Evolutionary conservation across 2,113 vertebrate genomes (phyloP), one percentile per base, ranked within the genome.

Genomic region (Todiramphus chloris): DNA sequence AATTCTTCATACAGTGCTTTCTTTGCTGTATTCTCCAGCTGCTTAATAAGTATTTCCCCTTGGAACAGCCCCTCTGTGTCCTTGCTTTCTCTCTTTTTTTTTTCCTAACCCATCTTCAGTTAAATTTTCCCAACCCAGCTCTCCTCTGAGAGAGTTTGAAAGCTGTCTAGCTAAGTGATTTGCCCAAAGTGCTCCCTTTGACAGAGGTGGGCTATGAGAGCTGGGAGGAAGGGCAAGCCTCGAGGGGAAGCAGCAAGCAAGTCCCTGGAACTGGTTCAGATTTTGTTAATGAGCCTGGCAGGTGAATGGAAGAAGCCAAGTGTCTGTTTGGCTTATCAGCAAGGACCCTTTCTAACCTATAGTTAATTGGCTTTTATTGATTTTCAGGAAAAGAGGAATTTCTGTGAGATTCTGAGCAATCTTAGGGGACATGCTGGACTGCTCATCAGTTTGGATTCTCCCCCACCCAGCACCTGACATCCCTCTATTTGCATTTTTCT

Each of bases 271-370:
- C 12, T 12, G 24, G 25, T 94, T 93, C 87, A 94, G 70, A 53
- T 93, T 94, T 85, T 92, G 93, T 89, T 96, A 96, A 96, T 87
- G 94, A 95, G 93, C 62, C 74, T 91, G 77, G 72, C 77, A 94
- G 87, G 83, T 95, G 93, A 93, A 89, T 11, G 66, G 73, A 92
- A 76, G 69, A 66, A 89, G 53, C 53, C 74, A 91, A 92, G 91
- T 66, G 33, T 89, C 83, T 96, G 6, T 89, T 33, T 84, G 81
- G 91, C 83, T 92, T 84, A 94, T 87, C 87, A 87, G 74, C 67
- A 87, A 91, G 70, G 59, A 94, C 83, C 89, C 70, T 58, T 92
- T 83, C 50, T 87, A 91, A 92, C 78, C 62, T 87, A 83, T 66
- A 62, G 41, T 76, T 95, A 92, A 96, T 94, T 92, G 75, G 62